These are phyloP conservation scores for Montipora efflorescens DNA, from an alignment of 64 coral and sea anemone genomes.

Conservation along the genomic window DNA sequence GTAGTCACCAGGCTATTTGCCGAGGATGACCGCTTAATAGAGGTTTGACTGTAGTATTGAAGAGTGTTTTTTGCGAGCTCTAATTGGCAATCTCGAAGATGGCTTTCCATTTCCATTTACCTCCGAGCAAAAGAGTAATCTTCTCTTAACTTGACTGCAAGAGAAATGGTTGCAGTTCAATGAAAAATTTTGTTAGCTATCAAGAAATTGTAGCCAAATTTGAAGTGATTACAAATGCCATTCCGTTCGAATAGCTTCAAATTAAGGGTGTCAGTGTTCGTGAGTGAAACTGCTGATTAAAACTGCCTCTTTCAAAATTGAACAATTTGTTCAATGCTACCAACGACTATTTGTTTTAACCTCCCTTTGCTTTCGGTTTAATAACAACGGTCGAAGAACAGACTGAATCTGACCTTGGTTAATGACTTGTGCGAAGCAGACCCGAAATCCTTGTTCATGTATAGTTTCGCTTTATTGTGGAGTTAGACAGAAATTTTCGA, in stretches of 20 bases:
- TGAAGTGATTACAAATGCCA: background rate
- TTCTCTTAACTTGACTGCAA: background rate
- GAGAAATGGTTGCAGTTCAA: background rate
- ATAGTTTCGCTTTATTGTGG: background rate
- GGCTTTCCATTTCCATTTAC: background rate
- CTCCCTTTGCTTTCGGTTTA: background rate
- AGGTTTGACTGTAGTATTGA: no score
- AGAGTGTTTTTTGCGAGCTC: constrained; percentile 7
- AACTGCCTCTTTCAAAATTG: background rate
- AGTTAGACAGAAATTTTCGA: background rate
- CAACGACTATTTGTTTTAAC: constrained; percentile 3
- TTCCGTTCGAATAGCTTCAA: background rate
- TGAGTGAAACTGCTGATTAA: background rate
- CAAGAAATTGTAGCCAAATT: background rate
- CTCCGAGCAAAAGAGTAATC: background rate
- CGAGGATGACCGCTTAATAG: no score
- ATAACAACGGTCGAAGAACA: background rate
- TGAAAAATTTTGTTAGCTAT: background rate
- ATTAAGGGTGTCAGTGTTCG: background rate
- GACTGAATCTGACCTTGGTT: background rate
- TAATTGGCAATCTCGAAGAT: background rate
- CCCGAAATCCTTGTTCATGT: background rate
- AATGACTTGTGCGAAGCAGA: background rate
- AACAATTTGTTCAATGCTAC: background rate
- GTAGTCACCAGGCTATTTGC: no score